Evolutionary conservation across 1,140 invertebrate species (phyloP).

Genomic region (Drosophila murphyi): DNA sequence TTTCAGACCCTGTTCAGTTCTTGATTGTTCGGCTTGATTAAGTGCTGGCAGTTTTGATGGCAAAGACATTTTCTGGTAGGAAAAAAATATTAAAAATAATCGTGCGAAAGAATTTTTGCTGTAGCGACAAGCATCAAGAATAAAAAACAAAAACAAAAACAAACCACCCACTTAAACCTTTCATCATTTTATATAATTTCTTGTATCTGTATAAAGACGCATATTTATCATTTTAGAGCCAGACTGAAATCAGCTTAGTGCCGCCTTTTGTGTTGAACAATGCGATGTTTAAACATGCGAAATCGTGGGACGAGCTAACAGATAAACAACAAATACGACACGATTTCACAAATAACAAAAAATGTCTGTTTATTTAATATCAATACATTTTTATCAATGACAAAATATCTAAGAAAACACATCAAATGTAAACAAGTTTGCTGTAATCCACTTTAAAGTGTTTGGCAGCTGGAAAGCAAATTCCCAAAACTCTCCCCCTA

Average conservation of each 20-base stretch:
- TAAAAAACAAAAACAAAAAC: conserved; percentile 21
- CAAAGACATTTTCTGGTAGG: conserved; percentile 29
- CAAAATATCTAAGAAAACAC: conserved; percentile 38
- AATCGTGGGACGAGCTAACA: conserved; percentile 68
- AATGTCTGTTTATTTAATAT: conserved; percentile 61
- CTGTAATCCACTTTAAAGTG: conserved; percentile 45
- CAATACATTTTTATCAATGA: conserved; percentile 71
- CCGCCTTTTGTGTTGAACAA: conserved; percentile 58
- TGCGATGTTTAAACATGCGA: conserved; percentile 81
- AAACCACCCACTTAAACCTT: conserved; percentile 53
- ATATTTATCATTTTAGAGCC: conserved; percentile 25
- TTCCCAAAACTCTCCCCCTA: not conserved
- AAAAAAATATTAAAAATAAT: conserved; percentile 7
- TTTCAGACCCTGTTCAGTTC: conserved; percentile 30
- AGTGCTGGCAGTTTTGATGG: conserved; percentile 34
- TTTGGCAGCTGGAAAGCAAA: not conserved
- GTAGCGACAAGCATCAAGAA: not conserved
- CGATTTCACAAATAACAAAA: conserved; percentile 47
- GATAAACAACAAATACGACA: conserved; percentile 49
- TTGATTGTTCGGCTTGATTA: conserved; percentile 68
- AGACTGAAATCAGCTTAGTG: conserved; percentile 33
- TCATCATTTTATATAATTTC: conserved; percentile 29
- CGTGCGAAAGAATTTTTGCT: conserved; percentile 67
- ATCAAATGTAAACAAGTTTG: conserved; percentile 55
- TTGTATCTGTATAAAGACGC: not conserved